Base-by-base conservation (phyloP, 2,888 invertebrate species). In the Apantesis nais region DNA sequence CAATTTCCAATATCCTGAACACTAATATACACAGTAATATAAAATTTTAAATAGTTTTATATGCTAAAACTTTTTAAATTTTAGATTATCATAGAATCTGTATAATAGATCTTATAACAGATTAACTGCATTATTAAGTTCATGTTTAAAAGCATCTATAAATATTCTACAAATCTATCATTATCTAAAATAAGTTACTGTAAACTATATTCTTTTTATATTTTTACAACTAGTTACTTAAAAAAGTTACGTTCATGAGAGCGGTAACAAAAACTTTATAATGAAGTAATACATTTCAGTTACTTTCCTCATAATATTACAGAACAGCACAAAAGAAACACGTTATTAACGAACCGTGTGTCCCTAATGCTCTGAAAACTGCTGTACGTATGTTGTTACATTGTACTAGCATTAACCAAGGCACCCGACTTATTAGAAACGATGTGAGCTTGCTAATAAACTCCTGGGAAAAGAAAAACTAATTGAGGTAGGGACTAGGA, bases 301-400 rank as follows among this genome's bases (percentile, higher is more conserved):
- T 37, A 19, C 22, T 62, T 66, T 66, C 25, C 58, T 60, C 31
- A 8, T 60, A 41, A 66, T 67, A 67, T 29, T 60, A 41, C 34
- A 61, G 61, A 14, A 16, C 16, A 34, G 61, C 39, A 39, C 61
- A 44, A 67, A 68, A 62, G 68, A 68, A 62, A 29, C 37, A 34
- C 41, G 70, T 73, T 71, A 66, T 68, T 79, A 79, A 77, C 74
- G 75, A 79, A 75, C 65, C 71, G 77, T 78, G 78, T 78, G 79
- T 78, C 77, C 77, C 79, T 77, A 79, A 79, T 79, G 79, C 70
- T 22, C 67, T 72, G 79, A 79, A 79, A 77, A 79, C 78, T 70
- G 71, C 63, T 72, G 77, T 79, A 77, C 64, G 69, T 75, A 71
- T 67, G 72, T 75, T 67, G 69, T 71, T 58, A 58, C 58, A 58